Base-by-base conservation (phyloP, 2,113 vertebrate species). In the Antigone vipio region DNA sequence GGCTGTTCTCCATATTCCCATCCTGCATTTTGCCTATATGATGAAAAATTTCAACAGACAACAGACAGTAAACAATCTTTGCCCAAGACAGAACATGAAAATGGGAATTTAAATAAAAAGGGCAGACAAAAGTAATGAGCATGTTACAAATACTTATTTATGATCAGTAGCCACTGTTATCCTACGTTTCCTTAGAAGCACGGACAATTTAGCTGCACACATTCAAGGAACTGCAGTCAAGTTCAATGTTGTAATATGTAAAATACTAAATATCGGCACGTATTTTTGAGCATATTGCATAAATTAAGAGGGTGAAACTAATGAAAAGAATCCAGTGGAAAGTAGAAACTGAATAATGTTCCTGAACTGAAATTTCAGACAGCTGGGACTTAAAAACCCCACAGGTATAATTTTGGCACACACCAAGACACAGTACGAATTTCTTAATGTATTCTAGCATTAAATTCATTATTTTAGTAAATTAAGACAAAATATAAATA, bases 1-100 rank as follows among this genome's bases (percentile, higher is more conserved):
- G 99, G 99, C 98, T 99, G 99, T 98, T 98, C 98, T 99, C 99
- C 99, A 99, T 98, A 99, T 99, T 99, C 97, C 99, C 99, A 99
- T 99, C 99, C 98, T 99, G 99, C 99, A 99, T 99, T 99, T 99
- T 99, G 99, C 99, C 99, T 99, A 99, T 99, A 99, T 94, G 98
- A 99, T 99, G 99, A 98, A 99, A 98, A 99, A 99, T 99, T 98
- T 98, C 98, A 98, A 99, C 99, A 99, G 98, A 99, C 98, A 99
- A 99, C 99, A 99, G 98, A 99, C 98, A 97, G 94, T 98, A 98
- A 99, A 98, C 93, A 98, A 97, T 97, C 98, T 98, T 98, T 98
- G 98, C 96, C 90, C 40, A 95, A 75, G 98, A 98, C 98, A 89
- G 92, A 95, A 98, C 97, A 97, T 92, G 93, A 98, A 92, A 92